Percentiles rank a stretch among this genome's conserved stretches.
Conservation (phyloP, 2,797 vertebrate species). For the Buceros bicornis region DNA sequence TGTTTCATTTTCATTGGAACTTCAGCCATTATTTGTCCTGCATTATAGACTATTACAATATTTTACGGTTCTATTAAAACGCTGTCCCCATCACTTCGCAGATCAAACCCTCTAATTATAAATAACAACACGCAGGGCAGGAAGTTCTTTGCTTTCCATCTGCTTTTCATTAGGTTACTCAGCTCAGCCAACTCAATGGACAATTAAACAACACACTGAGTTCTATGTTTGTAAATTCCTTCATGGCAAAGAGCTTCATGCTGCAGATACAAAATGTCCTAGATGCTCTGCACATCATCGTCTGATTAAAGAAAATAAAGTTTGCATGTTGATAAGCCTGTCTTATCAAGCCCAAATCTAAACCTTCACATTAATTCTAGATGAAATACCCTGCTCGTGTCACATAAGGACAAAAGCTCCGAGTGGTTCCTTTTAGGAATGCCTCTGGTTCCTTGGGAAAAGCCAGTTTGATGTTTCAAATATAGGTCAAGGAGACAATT, state of each 20-base stretch:
- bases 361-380: not conserved
- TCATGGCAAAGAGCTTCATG: not conserved
- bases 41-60: not conserved
- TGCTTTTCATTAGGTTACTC: constrained; percentile 51
- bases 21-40: not conserved
- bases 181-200: not conserved
- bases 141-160: constrained; percentile 49
- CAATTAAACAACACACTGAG: not conserved
- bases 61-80: constrained; percentile 8
- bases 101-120: constrained; percentile 33
- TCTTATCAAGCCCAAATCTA: not conserved
- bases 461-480: not conserved
- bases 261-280: not conserved
- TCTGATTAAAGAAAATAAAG: constrained; percentile 1
- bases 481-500: not conserved
- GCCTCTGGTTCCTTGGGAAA: not conserved
- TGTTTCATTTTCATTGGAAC: not conserved
- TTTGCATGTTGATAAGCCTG: not conserved
- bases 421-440: not conserved
- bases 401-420: not conserved
- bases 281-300: not conserved
- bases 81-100: not conserved
- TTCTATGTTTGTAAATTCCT: constrained; percentile 16
- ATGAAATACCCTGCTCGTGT: not conserved
- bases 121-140: constrained; percentile 17